Conservation (phyloP, 1,140 invertebrate genomes). For the Lamellibrachia luymesi region DNA sequence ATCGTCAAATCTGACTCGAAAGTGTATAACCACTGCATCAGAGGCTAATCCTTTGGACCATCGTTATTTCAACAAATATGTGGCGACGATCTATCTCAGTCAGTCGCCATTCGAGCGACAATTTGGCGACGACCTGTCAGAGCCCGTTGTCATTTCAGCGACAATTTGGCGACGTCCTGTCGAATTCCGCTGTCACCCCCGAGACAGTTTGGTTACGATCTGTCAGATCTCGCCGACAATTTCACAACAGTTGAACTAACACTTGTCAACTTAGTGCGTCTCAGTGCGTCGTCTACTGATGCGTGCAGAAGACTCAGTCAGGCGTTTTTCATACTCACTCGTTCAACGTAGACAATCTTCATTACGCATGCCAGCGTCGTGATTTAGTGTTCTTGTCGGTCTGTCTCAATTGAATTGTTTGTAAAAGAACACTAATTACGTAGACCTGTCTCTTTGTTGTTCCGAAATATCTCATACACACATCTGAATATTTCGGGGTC, state of each 20-base stretch:
- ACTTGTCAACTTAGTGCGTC: not conserved
- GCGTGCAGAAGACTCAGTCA: not conserved
- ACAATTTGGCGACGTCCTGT: not conserved
- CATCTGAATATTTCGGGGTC: not conserved
- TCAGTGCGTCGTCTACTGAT: not conserved
- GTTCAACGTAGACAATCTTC: not conserved
- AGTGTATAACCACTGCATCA: not conserved
- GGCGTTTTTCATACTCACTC: not conserved
- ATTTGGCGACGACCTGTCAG: not conserved
- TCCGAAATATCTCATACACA: not conserved
- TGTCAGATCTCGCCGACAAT: not conserved
- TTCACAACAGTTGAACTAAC: not conserved
- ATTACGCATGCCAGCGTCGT: not conserved
- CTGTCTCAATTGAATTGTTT: not conserved
- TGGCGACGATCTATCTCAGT: not conserved
- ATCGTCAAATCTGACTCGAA: not conserved
- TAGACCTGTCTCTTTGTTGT: not conserved
- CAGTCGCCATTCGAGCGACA: not conserved
- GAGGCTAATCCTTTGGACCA: not conserved
- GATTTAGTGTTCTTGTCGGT: not conserved
- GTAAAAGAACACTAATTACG: not conserved
- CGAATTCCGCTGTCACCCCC: not conserved
- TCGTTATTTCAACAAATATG: not conserved
- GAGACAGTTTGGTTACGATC: not conserved
- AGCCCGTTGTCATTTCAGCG: not conserved